Evolutionary conservation across 1,140 invertebrate genomes (phyloP).

Genomic region (Drosophila auraria): DNA sequence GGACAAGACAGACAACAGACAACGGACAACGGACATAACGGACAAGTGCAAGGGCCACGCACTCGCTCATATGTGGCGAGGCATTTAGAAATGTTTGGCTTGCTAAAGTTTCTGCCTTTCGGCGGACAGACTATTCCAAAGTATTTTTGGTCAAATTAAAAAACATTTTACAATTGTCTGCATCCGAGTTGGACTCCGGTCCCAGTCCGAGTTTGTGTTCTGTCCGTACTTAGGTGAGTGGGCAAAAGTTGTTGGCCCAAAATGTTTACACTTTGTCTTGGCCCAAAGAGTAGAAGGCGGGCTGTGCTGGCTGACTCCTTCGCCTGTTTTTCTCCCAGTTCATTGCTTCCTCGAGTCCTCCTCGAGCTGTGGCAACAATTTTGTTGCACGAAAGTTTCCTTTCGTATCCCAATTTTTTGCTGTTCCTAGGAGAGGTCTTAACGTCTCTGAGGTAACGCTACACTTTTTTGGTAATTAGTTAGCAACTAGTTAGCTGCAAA

Average conservation of each 20-base stretch:
- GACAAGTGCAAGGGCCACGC: slow-evolving; percentile 15
- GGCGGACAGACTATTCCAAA: slow-evolving; percentile 61
- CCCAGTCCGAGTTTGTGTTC: not conserved
- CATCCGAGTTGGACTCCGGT: slow-evolving; percentile 1
- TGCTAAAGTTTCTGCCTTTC: slow-evolving; percentile 46
- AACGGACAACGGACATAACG: not conserved
- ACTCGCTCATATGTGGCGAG: slow-evolving; percentile 40
- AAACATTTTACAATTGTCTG: slow-evolving; percentile 76
- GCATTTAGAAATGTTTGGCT: slow-evolving; percentile 53
- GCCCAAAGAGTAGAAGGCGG: slow-evolving; percentile 11
- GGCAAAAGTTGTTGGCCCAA: slow-evolving; percentile 60
- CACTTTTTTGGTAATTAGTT: slow-evolving; percentile 51
- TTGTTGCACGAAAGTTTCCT: slow-evolving; percentile 39
- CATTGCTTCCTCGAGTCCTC: slow-evolving; percentile 39
- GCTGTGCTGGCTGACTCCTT: not conserved
- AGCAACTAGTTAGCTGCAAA: slow-evolving; percentile 74
- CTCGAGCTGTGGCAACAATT: slow-evolving; percentile 23
- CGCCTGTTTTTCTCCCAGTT: slow-evolving; percentile 35
- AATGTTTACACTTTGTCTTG: slow-evolving; percentile 68
- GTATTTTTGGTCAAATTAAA: slow-evolving; percentile 79
- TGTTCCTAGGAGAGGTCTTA: not conserved
- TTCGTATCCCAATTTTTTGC: slow-evolving; percentile 7
- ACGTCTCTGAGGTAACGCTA: slow-evolving; percentile 24
- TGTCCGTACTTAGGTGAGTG: slow-evolving; percentile 49
- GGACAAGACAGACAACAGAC: not conserved